These are phyloP conservation scores for Lacerta bilineata DNA, from an alignment of 2,797 vertebrate species.

Conservation along the genomic window DNA sequence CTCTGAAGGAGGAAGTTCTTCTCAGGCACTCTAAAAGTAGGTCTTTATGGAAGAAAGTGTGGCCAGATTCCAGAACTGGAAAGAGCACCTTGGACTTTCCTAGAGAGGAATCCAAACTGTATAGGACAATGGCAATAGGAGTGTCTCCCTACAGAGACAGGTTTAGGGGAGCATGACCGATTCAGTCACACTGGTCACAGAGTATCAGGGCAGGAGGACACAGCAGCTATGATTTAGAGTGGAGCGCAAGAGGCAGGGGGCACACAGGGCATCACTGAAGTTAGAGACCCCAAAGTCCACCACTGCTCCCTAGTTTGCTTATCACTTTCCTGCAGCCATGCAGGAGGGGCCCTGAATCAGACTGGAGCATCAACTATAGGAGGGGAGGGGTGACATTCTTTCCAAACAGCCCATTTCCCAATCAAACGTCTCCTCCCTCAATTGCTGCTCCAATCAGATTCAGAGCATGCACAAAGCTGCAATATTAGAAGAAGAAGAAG, in stretches of 20 bases:
- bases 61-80: background rate
- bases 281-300: no score
- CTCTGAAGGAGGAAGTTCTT: background rate
- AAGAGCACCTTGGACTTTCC: background rate
- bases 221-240: no score
- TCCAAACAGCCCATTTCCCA: background rate
- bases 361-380: background rate
- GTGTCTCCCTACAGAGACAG: background rate
- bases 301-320: no score
- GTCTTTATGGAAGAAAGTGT: background rate
- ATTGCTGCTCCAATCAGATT: background rate
- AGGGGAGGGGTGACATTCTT: background rate
- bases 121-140: background rate
- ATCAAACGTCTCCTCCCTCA: background rate
- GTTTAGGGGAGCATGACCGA: no score
- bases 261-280: no score
- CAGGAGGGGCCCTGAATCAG: background rate
- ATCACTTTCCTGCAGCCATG: background rate
- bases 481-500: background rate
- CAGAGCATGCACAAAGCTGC: background rate
- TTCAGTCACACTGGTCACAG: no score
- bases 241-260: no score
- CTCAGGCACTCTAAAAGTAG: background rate
- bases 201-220: no score
- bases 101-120: background rate